Evolutionary conservation across 2,113 vertebrate genomes (phyloP).

Genomic region (Pomatorhinus ruficollis): DNA sequence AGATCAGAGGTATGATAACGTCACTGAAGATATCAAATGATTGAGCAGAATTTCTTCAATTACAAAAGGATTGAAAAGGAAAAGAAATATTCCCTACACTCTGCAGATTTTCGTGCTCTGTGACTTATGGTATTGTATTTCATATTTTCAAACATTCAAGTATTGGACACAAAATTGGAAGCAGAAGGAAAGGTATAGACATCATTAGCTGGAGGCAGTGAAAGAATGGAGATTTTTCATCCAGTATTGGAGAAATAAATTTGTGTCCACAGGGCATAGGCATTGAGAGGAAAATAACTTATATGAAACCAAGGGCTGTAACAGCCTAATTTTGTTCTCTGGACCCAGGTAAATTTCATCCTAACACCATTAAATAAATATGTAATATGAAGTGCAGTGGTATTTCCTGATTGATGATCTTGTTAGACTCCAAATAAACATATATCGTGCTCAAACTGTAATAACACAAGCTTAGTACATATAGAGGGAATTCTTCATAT

Average conservation of each 20-base stretch:
- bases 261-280: conserved; percentile 34
- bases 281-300: conserved; percentile 46
- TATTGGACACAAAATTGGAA: conserved; percentile 39
- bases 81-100: background rate
- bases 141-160: background rate
- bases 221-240: conserved; percentile 25
- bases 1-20: background rate
- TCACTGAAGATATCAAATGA: background rate
- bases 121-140: background rate
- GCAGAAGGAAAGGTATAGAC: conserved; percentile 10
- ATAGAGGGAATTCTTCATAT: background rate
- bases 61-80: background rate
- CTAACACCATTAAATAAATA: conserved; percentile 62
- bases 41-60: background rate
- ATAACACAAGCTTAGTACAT: background rate
- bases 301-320: conserved; percentile 32
- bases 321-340: conserved; percentile 48
- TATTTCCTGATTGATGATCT: conserved; percentile 57
- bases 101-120: background rate
- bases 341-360: conserved; percentile 44
- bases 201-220: conserved; percentile 16
- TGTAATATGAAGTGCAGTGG: conserved; percentile 5
- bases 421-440: conserved; percentile 36
- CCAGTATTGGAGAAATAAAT: conserved; percentile 29
- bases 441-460: conserved; percentile 16